Percentiles rank a stretch among this genome's conserved stretches.
Conservation (phyloP, 2,888 invertebrate species). For the Lasioglossum marginatum region DNA sequence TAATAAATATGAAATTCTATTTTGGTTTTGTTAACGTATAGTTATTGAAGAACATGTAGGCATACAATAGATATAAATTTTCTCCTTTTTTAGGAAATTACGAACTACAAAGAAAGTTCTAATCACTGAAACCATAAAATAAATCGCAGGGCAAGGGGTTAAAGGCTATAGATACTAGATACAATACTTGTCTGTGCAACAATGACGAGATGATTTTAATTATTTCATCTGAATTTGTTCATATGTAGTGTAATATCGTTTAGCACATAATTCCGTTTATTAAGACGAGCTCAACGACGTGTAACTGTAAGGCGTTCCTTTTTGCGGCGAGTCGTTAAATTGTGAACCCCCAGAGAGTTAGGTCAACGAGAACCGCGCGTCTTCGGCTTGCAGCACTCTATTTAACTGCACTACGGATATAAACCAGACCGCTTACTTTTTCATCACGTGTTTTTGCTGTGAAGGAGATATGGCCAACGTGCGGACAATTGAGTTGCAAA, state of each 20-base stretch:
- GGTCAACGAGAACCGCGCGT: slow-evolving; percentile 11
- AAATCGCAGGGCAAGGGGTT: too few species aligned
- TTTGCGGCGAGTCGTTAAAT: slow-evolving; percentile 4
- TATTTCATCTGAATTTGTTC: not conserved
- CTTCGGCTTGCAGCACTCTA: slow-evolving; percentile 6
- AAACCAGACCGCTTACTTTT: slow-evolving; percentile 21
- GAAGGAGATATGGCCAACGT: not conserved
- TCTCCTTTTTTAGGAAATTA: too few species aligned
- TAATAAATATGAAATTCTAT: too few species aligned
- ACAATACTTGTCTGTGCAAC: too few species aligned
- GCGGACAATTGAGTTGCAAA: slow-evolving; percentile 8
- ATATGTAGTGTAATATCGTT: not conserved
- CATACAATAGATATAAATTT: too few species aligned
- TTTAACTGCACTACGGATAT: slow-evolving; percentile 5
- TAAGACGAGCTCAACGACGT: not conserved
- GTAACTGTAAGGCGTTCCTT: not conserved
- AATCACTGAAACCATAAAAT: too few species aligned
- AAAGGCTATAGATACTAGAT: too few species aligned
- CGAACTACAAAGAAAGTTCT: too few species aligned
- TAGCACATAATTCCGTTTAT: not conserved
- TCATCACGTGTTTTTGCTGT: slow-evolving; percentile 3
- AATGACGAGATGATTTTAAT: too few species aligned
- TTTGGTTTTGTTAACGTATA: too few species aligned
- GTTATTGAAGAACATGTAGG: too few species aligned
- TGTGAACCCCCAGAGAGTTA: not conserved